Base-by-base conservation (phyloP, 2,113 vertebrate genomes). In the Thalassarche chlororhynchos region DNA sequence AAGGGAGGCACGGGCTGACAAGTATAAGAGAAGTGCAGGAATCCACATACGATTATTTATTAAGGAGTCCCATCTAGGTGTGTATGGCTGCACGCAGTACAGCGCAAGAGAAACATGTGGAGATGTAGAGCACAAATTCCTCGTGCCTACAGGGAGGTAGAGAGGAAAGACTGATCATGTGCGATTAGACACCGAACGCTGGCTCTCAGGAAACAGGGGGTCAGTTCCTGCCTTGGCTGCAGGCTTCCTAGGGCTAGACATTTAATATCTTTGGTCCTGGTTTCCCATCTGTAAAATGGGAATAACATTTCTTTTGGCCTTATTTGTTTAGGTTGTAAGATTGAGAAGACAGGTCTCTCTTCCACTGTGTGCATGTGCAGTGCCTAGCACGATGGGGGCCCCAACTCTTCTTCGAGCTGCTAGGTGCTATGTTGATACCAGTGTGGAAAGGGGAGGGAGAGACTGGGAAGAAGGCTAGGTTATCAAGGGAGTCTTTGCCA, bases 111-210 rank as follows among this genome's bases (percentile, higher is more conserved):
- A 83, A 95, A 96, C 81, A 90, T 83, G 91, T 91, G 90, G 96
- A 92, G 72, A 92, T 52, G 64, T 83, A 66, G 89, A 96, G 87
- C 57, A 93, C 18, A 75, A 96, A 96, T 96, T 96, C 76, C 90
- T 96, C 0, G 0, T 96, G 95, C 94, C 96, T 97, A 88, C 88
- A 90, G 97, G 96, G 95, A 97, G 95, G 95, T 86, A 86, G 78
- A 88, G 93, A 96, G 94, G 91, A 96, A 97, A 97, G 91, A 94
- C 89, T 93, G 94, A 96, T 97, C 80, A 64, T 96, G 95, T 96
- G 95, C 0, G 95, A 97, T 97, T 96, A 97, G 86, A 68, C 80
- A 83, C 49, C 3, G 0, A 92, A 60, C 9, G 19, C 57, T 68
- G 72, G 61, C 89, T 87, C 64, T 75, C 96, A 93, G 96, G 91